Evolutionary conservation across 2,888 invertebrate species (phyloP).

Genomic region (Bedellia somnulentella): DNA sequence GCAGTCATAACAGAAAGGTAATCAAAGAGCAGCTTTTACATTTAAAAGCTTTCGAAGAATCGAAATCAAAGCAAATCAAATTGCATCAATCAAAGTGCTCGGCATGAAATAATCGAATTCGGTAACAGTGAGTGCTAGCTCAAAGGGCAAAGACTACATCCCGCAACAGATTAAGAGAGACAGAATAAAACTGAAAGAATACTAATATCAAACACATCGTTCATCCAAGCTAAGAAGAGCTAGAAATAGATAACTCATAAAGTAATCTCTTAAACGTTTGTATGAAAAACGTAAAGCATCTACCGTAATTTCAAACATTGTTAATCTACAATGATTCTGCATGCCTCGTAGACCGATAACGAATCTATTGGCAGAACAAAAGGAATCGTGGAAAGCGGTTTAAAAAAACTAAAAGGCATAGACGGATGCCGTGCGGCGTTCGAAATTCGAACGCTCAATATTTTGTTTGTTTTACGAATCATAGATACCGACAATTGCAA

Average conservation of each 20-base stretch:
- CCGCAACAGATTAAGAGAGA: slow-evolving; percentile 44
- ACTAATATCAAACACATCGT: slow-evolving; percentile 52
- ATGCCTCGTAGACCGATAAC: slow-evolving; percentile 45
- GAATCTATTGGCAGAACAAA: slow-evolving; percentile 31
- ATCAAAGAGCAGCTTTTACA: slow-evolving; percentile 16
- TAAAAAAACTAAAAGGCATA: slow-evolving; percentile 33
- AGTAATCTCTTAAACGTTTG: too few species aligned
- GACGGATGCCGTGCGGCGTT: slow-evolving; percentile 9
- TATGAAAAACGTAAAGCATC: too few species aligned
- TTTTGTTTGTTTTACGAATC: slow-evolving; percentile 3
- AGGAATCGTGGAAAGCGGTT: slow-evolving; percentile 19
- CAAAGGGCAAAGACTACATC: slow-evolving; percentile 48
- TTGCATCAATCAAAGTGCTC: slow-evolving; percentile 54
- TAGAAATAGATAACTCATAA: too few species aligned
- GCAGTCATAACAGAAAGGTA: too few species aligned
- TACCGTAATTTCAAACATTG: too few species aligned
- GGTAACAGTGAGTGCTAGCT: slow-evolving; percentile 41
- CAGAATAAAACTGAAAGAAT: slow-evolving; percentile 24
- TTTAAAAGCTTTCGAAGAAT: slow-evolving; percentile 18
- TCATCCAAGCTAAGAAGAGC: too few species aligned
- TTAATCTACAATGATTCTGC: too few species aligned
- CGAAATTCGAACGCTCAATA: slow-evolving; percentile 16
- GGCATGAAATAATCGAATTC: slow-evolving; percentile 18
- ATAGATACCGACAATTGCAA: too few species aligned
- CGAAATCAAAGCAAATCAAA: slow-evolving; percentile 30